A percentile compares a stretch with the other conserved stretches of the same genome.
Evolutionary conservation across 1,140 invertebrate species (phyloP).

Genomic region (Drosophila kepulauana): DNA sequence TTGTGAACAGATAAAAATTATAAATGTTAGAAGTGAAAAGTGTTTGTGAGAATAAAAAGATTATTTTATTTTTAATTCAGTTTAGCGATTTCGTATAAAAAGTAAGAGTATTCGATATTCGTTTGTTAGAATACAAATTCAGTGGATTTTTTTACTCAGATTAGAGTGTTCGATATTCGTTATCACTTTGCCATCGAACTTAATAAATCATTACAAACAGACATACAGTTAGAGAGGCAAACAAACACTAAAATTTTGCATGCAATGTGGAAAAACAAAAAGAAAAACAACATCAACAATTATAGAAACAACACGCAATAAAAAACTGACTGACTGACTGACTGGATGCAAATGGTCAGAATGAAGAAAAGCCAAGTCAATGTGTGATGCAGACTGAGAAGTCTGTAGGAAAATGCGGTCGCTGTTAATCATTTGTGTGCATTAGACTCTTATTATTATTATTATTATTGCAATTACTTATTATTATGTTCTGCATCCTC

Average conservation of each 20-base stretch:
- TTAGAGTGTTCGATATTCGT: slow-evolving; percentile 9
- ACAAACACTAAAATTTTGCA: slow-evolving; percentile 20
- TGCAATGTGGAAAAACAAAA: slow-evolving; percentile 7
- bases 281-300: slow-evolving; percentile 9
- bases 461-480: slow-evolving; percentile 29
- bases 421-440: slow-evolving; percentile 14
- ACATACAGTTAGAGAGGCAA: slow-evolving; percentile 24
- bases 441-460: slow-evolving; percentile 29
- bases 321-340: slow-evolving; percentile 12
- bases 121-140: too few species aligned
- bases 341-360: slow-evolving; percentile 38
- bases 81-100: too few species aligned
- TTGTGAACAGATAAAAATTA: too few species aligned
- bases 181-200: not conserved
- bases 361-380: slow-evolving; percentile 8
- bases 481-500: slow-evolving; percentile 16
- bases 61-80: too few species aligned
- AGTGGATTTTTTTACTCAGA: too few species aligned
- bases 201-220: slow-evolving; percentile 5
- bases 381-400: not conserved
- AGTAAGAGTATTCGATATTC: too few species aligned
- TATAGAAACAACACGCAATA: slow-evolving; percentile 5
- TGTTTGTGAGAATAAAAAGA: too few species aligned
- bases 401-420: not conserved
- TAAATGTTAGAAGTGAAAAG: too few species aligned